Evolutionary conservation across 1,140 invertebrate genomes (phyloP).

Genomic region (Dreissena polymorpha): DNA sequence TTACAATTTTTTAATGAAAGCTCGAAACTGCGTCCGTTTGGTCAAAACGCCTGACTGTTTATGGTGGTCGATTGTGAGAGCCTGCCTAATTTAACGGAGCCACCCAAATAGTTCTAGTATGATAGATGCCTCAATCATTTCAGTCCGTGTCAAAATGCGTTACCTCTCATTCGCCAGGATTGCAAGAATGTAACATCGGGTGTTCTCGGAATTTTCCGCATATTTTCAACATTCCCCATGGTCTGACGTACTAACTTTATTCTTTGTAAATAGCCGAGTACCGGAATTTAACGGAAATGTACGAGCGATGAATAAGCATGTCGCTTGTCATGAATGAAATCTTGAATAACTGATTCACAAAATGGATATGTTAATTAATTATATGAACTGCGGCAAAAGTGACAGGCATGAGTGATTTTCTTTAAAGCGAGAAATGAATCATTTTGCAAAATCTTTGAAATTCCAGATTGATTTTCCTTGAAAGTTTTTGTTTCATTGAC

Average conservation of each 20-base stretch:
- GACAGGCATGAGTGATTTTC: too few species aligned
- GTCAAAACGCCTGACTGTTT: neutral
- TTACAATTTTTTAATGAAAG: neutral
- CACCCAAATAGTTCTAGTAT: neutral
- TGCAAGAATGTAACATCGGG: neutral
- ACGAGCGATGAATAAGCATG: neutral
- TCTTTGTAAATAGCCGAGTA: neutral
- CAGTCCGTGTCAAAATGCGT: neutral
- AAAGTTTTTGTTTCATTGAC: too few species aligned
- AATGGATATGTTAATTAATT: neutral
- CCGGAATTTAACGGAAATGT: neutral
- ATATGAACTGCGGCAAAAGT: too few species aligned
- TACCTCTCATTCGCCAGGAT: neutral
- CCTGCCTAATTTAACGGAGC: neutral
- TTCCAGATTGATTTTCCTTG: too few species aligned
- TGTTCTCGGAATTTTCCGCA: neutral
- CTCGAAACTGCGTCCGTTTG: neutral
- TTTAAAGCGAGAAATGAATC: too few species aligned
- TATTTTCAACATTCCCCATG: neutral
- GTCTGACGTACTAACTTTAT: neutral
- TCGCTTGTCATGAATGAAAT: slow-evolving; percentile 1
- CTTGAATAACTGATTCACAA: neutral
- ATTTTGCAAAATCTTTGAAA: too few species aligned
- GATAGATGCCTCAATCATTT: neutral
- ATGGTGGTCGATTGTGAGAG: neutral